Base-by-base conservation (phyloP, 2,888 invertebrate genomes). In the Argynnis bischoffii region DNA sequence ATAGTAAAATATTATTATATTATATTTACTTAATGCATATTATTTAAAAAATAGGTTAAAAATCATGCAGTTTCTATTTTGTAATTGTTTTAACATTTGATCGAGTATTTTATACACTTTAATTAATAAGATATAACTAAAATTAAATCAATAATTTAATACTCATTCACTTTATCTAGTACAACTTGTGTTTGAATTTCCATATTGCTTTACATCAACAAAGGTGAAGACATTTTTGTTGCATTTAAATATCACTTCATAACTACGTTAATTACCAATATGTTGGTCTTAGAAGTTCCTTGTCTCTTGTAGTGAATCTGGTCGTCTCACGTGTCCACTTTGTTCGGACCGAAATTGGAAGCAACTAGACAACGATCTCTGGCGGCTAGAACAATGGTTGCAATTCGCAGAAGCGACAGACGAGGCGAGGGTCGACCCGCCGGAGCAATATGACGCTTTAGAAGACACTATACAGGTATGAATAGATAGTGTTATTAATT, bases 311-410 rank as follows among this genome's bases (percentile, higher is more conserved):
- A 96, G 97, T 83, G 96, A 96, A 83, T 94, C 95, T 70, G 97
- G 96, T 53, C 94, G 96, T 63, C 85, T 97, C 74, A 95, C 96
- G n/a, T 98, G 97, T 83, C 97, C 97, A 15, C 93, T 97, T 68
- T 98, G 97, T 83, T 96, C 97, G 56, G 96, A 96, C 80, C 95
- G 96, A 69, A 97, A 97, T 89, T 97, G 97, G 97, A 96, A 96
- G 73, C 97, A 97, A 85, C 93, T 98, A 77, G 97, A 98, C 84
- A 97, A 97, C 81, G 98, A 98, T 85, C 93, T 98, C 46, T 98
- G 98, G 98, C 94, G 98, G 63, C 88, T 98, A 76, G 97, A 98
- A 81, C 97, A 98, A 86, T 98, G 98, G 98, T 92, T 98, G 72
- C 96, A 97, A 85, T 96, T 95, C 77, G 97, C 97, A 0, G 97